These are phyloP conservation scores for Notamacropus eugenii DNA, from an alignment of 2,797 vertebrate species.

Conservation along the genomic window DNA sequence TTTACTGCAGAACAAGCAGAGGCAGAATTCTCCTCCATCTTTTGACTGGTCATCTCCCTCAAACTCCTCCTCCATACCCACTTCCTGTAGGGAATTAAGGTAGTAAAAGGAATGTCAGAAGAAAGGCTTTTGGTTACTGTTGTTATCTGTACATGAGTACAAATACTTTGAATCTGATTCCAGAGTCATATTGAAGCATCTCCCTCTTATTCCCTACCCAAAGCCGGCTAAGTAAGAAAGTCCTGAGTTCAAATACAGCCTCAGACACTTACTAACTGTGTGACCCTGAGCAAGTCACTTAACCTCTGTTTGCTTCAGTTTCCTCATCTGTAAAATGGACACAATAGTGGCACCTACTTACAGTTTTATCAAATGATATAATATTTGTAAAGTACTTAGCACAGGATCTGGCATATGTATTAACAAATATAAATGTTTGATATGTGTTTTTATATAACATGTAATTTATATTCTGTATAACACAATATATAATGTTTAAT, in stretches of 20 bases:
- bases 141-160: not conserved
- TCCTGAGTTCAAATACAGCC: too few species aligned
- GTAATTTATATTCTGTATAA: not conserved
- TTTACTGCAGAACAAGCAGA: not conserved
- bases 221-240: not conserved
- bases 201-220: not conserved
- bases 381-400: not conserved
- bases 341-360: not conserved
- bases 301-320: too few species aligned
- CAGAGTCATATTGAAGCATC: not conserved
- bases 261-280: too few species aligned
- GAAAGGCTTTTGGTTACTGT: not conserved
- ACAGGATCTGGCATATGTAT: not conserved
- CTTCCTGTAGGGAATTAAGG: not conserved
- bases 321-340: too few species aligned
- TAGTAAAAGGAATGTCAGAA: not conserved
- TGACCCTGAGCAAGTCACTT: too few species aligned
- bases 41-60: not conserved
- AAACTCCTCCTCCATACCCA: not conserved
- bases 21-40: not conserved
- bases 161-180: not conserved
- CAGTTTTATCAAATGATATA: not conserved
- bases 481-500: not conserved
- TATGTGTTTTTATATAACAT: not conserved
- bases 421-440: not conserved